Conservation (phyloP, 2,113 vertebrate genomes). For the Dipodomys ordii region DNA sequence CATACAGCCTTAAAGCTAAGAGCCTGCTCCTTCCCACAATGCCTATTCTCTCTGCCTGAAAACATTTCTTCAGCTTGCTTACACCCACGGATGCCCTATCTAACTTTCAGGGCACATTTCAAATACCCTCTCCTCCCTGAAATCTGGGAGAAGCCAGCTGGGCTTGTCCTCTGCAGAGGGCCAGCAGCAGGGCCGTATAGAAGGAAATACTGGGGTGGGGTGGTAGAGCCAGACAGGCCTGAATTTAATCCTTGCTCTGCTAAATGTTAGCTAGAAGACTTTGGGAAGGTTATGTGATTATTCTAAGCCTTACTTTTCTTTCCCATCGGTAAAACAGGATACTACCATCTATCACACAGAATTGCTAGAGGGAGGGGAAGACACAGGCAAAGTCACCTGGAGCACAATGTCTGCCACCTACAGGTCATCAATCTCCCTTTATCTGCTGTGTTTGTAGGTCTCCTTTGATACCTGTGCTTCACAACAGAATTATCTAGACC, state of each 20-base stretch:
- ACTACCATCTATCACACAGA: not conserved
- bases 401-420: not conserved
- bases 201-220: not conserved
- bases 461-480: not conserved
- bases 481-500: not conserved
- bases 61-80: constrained; percentile 2
- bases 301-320: not conserved
- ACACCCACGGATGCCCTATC: not conserved
- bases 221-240: not conserved
- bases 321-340: not conserved
- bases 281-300: not conserved
- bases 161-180: not conserved
- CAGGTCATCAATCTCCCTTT: not conserved
- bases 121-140: constrained; percentile 2
- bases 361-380: not conserved
- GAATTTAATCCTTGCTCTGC: not conserved
- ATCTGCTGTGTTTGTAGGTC: not conserved
- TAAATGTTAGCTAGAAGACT: not conserved
- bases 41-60: not conserved
- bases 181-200: not conserved
- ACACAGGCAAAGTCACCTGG: not conserved
- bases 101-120: not conserved
- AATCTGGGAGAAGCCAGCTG: not conserved
- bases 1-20: not conserved
- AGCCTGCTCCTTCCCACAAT: too few relatives aligned